Percentiles rank a stretch among this genome's conserved stretches.
Evolutionary conservation across 2,888 invertebrate genomes (phyloP).

Genomic region (Leptinotarsa rubiginosa): DNA sequence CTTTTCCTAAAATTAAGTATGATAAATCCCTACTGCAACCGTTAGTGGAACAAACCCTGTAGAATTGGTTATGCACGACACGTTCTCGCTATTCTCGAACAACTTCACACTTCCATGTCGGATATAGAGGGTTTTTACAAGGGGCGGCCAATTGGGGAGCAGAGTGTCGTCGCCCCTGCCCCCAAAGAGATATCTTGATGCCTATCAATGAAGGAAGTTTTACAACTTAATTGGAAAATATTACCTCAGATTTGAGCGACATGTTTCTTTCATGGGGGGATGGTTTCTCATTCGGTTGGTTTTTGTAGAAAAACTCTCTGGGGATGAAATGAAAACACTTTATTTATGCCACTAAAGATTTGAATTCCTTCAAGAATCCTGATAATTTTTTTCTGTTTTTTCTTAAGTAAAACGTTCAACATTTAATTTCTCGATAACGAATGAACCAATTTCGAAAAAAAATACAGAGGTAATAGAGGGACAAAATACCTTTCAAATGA

Average conservation of each 20-base stretch:
- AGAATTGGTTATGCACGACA: conserved; percentile 57
- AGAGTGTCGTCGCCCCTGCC: conserved; percentile 47
- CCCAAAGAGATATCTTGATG: conserved; percentile 50
- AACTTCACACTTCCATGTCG: conserved; percentile 43
- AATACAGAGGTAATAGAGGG: no score
- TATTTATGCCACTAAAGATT: no score
- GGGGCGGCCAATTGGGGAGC: conserved; percentile 50
- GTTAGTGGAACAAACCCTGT: conserved; percentile 40
- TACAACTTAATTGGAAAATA: conserved; percentile 47
- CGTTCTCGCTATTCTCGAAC: conserved; percentile 63
- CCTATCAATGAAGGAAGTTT: conserved; percentile 53
- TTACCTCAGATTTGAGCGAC: conserved; percentile 33
- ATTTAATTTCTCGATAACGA: no score
- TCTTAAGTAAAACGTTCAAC: no score
- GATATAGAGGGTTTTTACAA: conserved; percentile 38
- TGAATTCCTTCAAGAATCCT: no score
- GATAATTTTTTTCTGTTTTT: no score
- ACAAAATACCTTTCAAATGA: no score
- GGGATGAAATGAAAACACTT: no score
- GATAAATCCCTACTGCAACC: conserved; percentile 43
- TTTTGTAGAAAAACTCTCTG: no score
- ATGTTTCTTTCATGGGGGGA: conserved; percentile 1
- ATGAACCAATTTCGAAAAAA: no score
- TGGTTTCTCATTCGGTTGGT: neutral
- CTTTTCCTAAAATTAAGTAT: conserved; percentile 45